Evolutionary conservation across 37 sponge, comb jelly and placozoan species (phyloP), one percentile per base, ranked within the genome.

Genomic region (Halichondria panicea): DNA sequence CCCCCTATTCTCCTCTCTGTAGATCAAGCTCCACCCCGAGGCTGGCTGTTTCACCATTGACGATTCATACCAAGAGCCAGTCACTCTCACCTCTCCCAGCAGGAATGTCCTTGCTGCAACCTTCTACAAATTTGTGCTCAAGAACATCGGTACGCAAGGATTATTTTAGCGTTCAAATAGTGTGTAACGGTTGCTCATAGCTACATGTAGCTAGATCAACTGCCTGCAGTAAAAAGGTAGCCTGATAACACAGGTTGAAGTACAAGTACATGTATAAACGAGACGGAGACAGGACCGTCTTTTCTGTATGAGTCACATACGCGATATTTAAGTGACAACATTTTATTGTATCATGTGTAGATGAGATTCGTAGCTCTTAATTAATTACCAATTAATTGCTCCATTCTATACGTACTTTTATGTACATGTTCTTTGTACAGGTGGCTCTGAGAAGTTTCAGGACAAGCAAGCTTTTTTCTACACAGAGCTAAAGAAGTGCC

Each of bases 381-480:
- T 48, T 48, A 48, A 48, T 48, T 18, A 48, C 52, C 11, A 48
- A 13, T 48, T 48, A 18, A 48, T 13, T 48, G 50, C 13, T 18
- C 9, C 13, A 18, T 9, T 9, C 13, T 48, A 13, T 9, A 9
- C 9, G 9, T 48, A 13, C 50, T 13, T 18, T 19, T 33, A 34
- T 53, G 19, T 13, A 37, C 36, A 15, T 53, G n/a, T 41, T 55
- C 3, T 8, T 21, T 64, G 34, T 62, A 1, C 38, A 91, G 93
- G 93, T 38, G 93, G 93, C 27, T 92, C 93, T 0, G 89, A 88
- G 27, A 88, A 84, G 70, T 92, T 92, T 55, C 72, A 81, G 43
- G 84, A 89, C 55, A 92, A 92, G 58, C 66, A 71, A 48, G 24
- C 7, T 28, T 92, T 84, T 48, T 92, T 92, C 69, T 78, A 60